Percentiles rank a stretch among this genome's conserved stretches.
phyloP scores from a whole-genome alignment of 2,888 invertebrate genomes.

The Heliconius sara region DNA sequence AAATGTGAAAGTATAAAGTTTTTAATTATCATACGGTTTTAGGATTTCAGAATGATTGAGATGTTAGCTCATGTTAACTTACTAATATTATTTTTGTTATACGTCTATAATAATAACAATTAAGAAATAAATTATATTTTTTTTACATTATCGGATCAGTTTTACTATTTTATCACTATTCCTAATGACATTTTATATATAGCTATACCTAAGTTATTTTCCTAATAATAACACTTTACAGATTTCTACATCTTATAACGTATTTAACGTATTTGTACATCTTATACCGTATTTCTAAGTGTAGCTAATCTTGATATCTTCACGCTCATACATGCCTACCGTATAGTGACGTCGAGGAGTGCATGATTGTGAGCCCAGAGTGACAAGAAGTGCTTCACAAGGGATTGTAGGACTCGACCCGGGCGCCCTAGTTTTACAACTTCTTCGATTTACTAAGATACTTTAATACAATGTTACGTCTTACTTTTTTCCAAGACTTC shows the following conservation, averaged over 20 bases:
- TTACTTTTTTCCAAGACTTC: neutral
- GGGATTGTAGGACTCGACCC: conserved; percentile 63
- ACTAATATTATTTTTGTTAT: neutral
- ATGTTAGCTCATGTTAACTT: neutral
- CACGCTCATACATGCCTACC: conserved; percentile 2
- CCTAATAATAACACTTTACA: neutral
- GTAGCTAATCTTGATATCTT: conserved; percentile 1
- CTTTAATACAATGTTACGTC: conserved; percentile 20
- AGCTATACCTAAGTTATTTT: neutral
- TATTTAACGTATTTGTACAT: neutral
- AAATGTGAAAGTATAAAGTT: neutral
- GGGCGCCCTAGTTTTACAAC: conserved; percentile 61
- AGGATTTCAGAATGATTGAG: neutral
- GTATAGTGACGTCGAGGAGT: conserved; percentile 37
- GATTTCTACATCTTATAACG: neutral
- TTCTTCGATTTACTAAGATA: conserved; percentile 56
- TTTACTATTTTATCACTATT: too few relatives aligned
- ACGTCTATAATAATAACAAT: neutral
- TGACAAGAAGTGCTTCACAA: conserved; percentile 62
- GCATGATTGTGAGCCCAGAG: conserved; percentile 54
- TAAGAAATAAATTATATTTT: too few relatives aligned
- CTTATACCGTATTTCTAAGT: neutral
- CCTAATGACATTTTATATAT: too few relatives aligned
- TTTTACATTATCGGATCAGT: too few relatives aligned
- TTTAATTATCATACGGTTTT: neutral